A percentile compares a stretch with the other conserved stretches of the same genome.
Evolutionary conservation across 1,140 invertebrate genomes (phyloP).

Genomic region (Diabrotica undecimpunctata): DNA sequence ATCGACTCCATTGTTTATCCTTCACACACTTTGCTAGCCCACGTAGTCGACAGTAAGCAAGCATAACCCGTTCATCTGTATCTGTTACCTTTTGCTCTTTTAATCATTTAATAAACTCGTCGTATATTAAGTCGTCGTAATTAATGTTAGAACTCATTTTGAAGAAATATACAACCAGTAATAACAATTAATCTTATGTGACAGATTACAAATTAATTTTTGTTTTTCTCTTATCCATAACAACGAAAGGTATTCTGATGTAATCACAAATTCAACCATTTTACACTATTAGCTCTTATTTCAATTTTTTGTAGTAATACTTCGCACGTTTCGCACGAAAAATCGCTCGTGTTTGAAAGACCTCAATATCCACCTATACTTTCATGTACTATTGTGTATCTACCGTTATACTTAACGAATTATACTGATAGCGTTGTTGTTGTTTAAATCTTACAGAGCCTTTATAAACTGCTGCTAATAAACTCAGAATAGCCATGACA

Average conservation of each 20-base stretch:
- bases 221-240: not conserved
- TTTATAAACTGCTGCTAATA: too few relatives aligned
- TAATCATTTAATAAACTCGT: not conserved
- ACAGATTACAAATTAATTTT: not conserved
- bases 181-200: slow-evolving; percentile 6
- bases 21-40: not conserved
- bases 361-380: too few relatives aligned
- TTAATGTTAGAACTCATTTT: slow-evolving; percentile 7
- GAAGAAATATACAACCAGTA: not conserved
- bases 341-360: too few relatives aligned
- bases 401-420: too few relatives aligned
- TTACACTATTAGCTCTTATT: too few relatives aligned
- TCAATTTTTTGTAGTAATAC: too few relatives aligned
- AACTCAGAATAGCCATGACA: too few relatives aligned
- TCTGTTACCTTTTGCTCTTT: not conserved
- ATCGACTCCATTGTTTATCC: slow-evolving; percentile 3
- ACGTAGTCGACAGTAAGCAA: not conserved
- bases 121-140: not conserved
- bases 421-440: too few relatives aligned
- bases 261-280: too few relatives aligned
- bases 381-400: too few relatives aligned
- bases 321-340: too few relatives aligned
- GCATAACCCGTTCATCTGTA: not conserved
- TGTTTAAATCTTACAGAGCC: too few relatives aligned
- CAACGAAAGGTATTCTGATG: not conserved